Percentiles rank a stretch among this genome's conserved stretches.
phyloP scores from a whole-genome alignment of 2,113 vertebrate genomes.

The Neotoma lepida region DNA sequence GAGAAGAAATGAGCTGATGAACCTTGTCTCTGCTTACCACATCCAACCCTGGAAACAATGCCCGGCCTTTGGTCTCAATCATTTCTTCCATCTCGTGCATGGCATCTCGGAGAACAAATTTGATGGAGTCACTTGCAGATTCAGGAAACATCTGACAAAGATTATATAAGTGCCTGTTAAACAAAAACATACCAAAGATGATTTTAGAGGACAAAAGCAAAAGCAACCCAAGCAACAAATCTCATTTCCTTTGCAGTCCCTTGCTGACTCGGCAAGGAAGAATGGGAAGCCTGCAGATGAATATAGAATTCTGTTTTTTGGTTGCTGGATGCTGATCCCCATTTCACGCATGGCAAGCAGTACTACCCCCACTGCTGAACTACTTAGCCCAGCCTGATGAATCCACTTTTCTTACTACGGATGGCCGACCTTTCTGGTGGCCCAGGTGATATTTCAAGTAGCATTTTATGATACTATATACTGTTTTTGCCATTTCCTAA shows the following conservation, averaged over 20 bases:
- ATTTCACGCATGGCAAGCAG: background rate
- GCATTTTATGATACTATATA: too few species aligned
- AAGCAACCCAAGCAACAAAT: background rate
- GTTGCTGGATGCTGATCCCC: background rate
- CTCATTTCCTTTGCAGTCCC: rapidly evolving
- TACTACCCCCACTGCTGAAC: too few species aligned
- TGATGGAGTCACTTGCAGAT: slow-evolving; percentile 86
- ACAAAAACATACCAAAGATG: slow-evolving; percentile 65
- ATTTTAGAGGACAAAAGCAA: background rate
- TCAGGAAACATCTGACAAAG: slow-evolving; percentile 96
- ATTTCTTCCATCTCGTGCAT: slow-evolving; percentile 89
- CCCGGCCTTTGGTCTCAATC: slow-evolving; percentile 90
- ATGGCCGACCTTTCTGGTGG: too few species aligned
- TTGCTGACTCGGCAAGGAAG: background rate
- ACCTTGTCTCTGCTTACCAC: slow-evolving; percentile 84
- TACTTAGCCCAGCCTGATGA: too few species aligned
- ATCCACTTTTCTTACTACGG: background rate
- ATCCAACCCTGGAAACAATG: slow-evolving; percentile 87
- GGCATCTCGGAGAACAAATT: slow-evolving; percentile 87
- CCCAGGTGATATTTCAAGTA: background rate
- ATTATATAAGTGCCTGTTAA: slow-evolving; percentile 89
- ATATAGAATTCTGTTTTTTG: background rate
- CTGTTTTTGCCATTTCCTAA: background rate
- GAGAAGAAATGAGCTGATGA: background rate
- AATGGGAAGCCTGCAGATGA: background rate